Conservation (phyloP, 2,797 vertebrate genomes). For the Novumbra hubbsi region DNA sequence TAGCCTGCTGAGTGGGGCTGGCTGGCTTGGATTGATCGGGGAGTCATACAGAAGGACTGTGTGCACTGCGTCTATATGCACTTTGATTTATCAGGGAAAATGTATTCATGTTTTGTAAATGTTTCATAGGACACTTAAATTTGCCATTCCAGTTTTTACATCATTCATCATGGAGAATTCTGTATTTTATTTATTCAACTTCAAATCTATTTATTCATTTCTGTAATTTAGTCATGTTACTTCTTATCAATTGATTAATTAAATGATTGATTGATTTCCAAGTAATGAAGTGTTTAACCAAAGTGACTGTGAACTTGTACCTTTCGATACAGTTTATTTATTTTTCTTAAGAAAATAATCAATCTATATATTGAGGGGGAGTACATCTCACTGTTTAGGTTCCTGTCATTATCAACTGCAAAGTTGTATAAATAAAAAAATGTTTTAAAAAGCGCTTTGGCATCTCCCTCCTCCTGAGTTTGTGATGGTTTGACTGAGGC, state of each 20-base stretch:
- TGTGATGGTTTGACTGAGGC: slow-evolving; percentile 29
- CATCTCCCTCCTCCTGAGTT: slow-evolving; percentile 54
- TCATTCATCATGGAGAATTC: slow-evolving; percentile 78
- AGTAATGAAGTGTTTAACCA: slow-evolving; percentile 95
- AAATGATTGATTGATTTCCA: slow-evolving; percentile 80
- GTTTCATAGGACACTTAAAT: slow-evolving; percentile 92
- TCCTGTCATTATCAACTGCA: slow-evolving; percentile 93
- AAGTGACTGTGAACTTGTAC: slow-evolving; percentile 98
- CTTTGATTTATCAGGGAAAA: slow-evolving; percentile 99
- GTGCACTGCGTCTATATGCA: slow-evolving; percentile 98
- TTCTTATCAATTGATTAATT: slow-evolving; percentile 66
- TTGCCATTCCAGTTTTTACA: slow-evolving; percentile 95
- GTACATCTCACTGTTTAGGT: slow-evolving; percentile 85
- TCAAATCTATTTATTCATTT: slow-evolving; percentile 61
- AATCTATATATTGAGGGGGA: slow-evolving; percentile 79
- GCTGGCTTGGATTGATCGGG: slow-evolving; percentile 71
- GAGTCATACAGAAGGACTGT: slow-evolving; percentile 87
- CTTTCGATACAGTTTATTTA: slow-evolving; percentile 91
- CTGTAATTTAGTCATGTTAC: slow-evolving; percentile 70
- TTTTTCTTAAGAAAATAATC: slow-evolving; percentile 84
- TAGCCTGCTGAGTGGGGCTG: slow-evolving; percentile 83
- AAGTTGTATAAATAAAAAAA: slow-evolving; percentile 82
- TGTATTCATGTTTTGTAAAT: slow-evolving; percentile 99
- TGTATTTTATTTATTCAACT: slow-evolving; percentile 76
- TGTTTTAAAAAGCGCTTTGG: slow-evolving; percentile 72